These are phyloP conservation scores for Pseudotriccus pelzelni DNA, from an alignment of 2,797 vertebrate species.

Conservation along the genomic window DNA sequence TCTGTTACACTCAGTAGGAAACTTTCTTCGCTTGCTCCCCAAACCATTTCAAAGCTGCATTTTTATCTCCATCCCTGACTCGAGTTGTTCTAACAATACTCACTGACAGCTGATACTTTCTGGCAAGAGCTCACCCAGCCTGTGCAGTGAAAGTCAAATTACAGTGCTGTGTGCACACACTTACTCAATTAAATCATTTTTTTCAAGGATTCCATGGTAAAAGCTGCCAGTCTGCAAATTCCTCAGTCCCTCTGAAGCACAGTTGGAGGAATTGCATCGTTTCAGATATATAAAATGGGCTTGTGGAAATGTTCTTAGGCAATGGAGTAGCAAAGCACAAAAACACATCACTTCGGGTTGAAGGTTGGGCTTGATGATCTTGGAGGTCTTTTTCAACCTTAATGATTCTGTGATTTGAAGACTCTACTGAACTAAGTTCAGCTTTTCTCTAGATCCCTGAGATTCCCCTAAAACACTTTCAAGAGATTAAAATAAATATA, in stretches of 20 bases:
- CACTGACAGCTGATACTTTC: conserved; percentile 54
- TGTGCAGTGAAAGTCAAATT: neutral
- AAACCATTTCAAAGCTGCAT: neutral
- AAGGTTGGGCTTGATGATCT: neutral
- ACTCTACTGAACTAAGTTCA: neutral
- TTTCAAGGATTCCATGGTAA: neutral
- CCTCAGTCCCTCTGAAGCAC: conserved; percentile 1
- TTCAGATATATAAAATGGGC: neutral
- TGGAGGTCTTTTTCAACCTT: neutral
- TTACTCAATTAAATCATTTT: neutral
- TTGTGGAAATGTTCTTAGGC: neutral
- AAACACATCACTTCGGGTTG: neutral
- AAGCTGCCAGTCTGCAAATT: neutral
- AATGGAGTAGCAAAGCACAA: neutral
- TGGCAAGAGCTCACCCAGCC: neutral
- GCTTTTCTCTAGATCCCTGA: neutral
- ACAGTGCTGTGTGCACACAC: neutral
- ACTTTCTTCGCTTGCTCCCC: neutral
- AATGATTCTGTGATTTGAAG: neutral
- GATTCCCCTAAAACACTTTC: neutral
- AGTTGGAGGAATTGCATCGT: neutral
- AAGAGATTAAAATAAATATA: neutral
- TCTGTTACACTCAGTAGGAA: neutral
- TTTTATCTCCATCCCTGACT: conserved; percentile 15
- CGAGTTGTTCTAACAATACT: conserved; percentile 33